A percentile compares a stretch with the other conserved stretches of the same genome.
Evolutionary conservation across 1,140 invertebrate genomes (phyloP).

Genomic region (Homarus americanus): DNA sequence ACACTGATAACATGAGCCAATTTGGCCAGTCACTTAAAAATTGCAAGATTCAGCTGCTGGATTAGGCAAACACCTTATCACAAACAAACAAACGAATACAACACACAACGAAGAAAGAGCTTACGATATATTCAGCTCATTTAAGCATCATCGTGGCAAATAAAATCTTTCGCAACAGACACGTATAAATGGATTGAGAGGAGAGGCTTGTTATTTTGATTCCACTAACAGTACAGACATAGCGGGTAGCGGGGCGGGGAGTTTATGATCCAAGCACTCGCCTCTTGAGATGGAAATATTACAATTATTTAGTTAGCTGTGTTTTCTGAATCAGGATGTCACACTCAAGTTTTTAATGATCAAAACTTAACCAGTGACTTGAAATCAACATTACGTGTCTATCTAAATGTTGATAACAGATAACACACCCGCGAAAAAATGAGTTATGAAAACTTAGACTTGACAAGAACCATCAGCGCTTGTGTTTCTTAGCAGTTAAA

Average conservation of each 20-base stretch:
- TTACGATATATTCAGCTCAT: conserved; percentile 51
- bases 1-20: conserved; percentile 35
- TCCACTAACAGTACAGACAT: conserved; percentile 56
- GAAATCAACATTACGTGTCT: background rate
- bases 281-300: conserved; percentile 20
- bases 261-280: conserved; percentile 10
- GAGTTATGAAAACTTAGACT: background rate
- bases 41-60: conserved; percentile 32
- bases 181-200: conserved; percentile 22
- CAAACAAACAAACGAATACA: conserved; percentile 66
- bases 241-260: conserved; percentile 18
- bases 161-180: conserved; percentile 35
- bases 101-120: conserved; percentile 69
- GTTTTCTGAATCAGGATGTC: conserved; percentile 67
- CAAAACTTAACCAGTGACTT: background rate
- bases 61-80: conserved; percentile 51
- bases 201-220: conserved; percentile 59
- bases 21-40: conserved; percentile 29
- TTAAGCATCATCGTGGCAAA: conserved; percentile 18
- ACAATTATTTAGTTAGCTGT: conserved; percentile 50
- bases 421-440: background rate
- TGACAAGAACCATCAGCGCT: conserved; percentile 35
- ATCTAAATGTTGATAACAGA: background rate
- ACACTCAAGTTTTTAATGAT: conserved; percentile 37
- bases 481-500: conserved; percentile 73